Base-by-base conservation (phyloP, 2,113 vertebrate species). In the Ibidorhyncha struthersii region DNA sequence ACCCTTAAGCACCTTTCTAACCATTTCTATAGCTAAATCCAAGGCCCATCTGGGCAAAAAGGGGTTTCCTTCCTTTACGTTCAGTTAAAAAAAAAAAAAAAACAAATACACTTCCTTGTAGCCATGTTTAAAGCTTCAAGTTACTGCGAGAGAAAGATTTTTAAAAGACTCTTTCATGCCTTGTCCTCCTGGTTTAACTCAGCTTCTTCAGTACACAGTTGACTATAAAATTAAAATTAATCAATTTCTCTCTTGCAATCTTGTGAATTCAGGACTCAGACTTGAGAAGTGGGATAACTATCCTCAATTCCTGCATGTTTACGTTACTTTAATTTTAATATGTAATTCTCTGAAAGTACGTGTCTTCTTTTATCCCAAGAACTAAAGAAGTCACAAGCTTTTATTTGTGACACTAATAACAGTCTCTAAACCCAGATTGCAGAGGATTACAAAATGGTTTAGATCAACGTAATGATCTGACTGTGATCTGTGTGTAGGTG, bases 381-480 rank as follows among this genome's bases (percentile, higher is more conserved):
- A 95, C 81, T 82, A 90, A 82, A 95, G 89, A 96, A 90, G 89
- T 80, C 95, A 87, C 85, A 91, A 93, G 96, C 95, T 94, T 96
- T 94, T 95, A 97, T 96, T 96, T 93, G 97, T 90, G 96, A 97
- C 96, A 96, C 91, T 95, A 96, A 95, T 94, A 94, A 96, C 94
- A 94, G 90, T 66, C 97, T 93, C 93, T 97, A 96, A 97, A 97
- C 90, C 93, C 94, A 95, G 96, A 96, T 95, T 95, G 94, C 22
- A 94, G 94, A 96, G 95, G 96, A 97, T 97, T 97, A 97, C 94
- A 95, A 96, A 97, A 97, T 67, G 84, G 50, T 97, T 97, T 93
- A 95, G 93, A 88, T 93, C 93, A 96, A 94, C 93, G 91, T 59
- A 93, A 92, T 85, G 84, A 95, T 96, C 94, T 82, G 89, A 94